These are phyloP conservation scores for Agrypnus murinus DNA, from an alignment of 2,888 invertebrate species.

Conservation along the genomic window DNA sequence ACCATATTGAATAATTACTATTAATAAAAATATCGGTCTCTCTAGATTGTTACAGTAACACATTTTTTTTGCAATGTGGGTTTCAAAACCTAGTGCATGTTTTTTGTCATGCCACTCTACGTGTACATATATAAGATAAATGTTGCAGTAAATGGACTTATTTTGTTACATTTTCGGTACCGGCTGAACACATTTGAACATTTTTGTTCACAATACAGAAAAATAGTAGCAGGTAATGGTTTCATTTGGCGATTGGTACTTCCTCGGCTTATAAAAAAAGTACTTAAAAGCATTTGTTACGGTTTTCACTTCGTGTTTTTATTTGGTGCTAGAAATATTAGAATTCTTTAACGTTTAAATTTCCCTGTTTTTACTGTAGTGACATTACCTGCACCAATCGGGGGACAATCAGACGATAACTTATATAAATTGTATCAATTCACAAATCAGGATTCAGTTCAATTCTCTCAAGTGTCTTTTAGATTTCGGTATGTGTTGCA, in stretches of 20 bases:
- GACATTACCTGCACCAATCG: slow-evolving; percentile 31
- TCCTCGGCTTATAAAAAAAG: slow-evolving; percentile 45
- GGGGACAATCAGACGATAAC: slow-evolving; percentile 41
- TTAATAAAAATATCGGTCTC: no score
- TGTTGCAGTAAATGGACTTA: no score
- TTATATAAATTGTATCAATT: slow-evolving; percentile 48
- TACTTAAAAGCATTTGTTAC: slow-evolving; percentile 49
- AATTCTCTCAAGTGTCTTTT: slow-evolving; percentile 12
- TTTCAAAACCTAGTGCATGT: no score
- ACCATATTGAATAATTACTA: no score
- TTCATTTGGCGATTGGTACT: slow-evolving; percentile 54
- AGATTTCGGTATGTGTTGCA: slow-evolving; percentile 35
- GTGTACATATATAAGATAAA: no score
- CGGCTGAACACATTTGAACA: no score
- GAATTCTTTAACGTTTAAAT: slow-evolving; percentile 39
- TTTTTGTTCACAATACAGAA: neutral
- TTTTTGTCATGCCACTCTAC: no score
- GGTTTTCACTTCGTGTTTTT: slow-evolving; percentile 54
- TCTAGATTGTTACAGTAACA: no score
- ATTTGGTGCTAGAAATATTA: slow-evolving; percentile 34
- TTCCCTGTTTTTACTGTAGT: slow-evolving; percentile 44
- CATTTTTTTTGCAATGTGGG: no score
- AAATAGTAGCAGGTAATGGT: slow-evolving; percentile 29
- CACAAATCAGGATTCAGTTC: slow-evolving; percentile 29
- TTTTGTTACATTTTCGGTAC: no score